These are phyloP conservation scores for Lophochroa leadbeateri DNA, from an alignment of 2,113 vertebrate genomes.

Conservation along the genomic window DNA sequence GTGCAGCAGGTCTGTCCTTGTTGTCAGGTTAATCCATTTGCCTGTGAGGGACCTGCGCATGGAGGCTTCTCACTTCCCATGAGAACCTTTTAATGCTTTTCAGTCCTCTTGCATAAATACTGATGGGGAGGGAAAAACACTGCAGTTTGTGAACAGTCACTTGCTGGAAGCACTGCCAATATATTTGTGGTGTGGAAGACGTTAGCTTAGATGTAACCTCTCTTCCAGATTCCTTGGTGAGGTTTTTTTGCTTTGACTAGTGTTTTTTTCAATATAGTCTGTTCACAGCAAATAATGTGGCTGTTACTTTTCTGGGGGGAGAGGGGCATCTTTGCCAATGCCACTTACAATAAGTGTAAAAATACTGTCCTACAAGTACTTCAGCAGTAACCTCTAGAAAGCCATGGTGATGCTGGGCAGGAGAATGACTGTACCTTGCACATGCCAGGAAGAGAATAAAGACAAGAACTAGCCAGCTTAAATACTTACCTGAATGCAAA, in stretches of 20 bases:
- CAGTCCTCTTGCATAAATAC: background rate
- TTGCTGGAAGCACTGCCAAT: background rate
- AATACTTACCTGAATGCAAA: background rate
- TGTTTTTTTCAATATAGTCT: background rate
- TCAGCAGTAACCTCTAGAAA: background rate
- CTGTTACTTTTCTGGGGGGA: background rate
- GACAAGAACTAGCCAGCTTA: background rate
- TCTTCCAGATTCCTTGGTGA: background rate
- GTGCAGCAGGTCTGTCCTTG: background rate
- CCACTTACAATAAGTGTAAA: background rate
- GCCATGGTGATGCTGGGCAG: background rate
- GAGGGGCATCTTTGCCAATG: background rate
- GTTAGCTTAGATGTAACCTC: background rate
- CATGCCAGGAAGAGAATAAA: background rate
- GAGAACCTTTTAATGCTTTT: background rate
- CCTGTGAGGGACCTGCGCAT: rapidly evolving
- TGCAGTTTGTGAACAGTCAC: background rate
- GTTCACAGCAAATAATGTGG: background rate
- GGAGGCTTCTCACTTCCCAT: background rate
- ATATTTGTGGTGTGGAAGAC: background rate
- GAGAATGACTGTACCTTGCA: background rate
- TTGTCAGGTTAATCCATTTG: background rate
- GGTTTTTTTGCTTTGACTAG: background rate
- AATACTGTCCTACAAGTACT: background rate
- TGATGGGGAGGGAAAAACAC: background rate